These are phyloP conservation scores for Ophion obscuratus DNA, from an alignment of 2,888 invertebrate species.

Conservation along the genomic window DNA sequence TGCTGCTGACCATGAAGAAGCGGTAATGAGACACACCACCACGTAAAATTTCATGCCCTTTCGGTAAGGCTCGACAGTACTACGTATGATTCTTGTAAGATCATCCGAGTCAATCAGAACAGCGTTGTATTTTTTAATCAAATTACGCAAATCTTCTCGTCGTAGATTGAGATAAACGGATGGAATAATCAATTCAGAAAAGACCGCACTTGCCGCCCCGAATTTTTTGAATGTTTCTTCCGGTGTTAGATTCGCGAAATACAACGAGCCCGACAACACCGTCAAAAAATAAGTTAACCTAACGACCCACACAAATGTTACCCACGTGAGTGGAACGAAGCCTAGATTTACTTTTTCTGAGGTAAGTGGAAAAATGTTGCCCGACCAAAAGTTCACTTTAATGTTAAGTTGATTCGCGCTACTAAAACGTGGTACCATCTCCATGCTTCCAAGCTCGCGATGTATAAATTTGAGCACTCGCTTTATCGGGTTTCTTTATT, in stretches of 20 bases:
- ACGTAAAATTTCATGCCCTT: slow-evolving; percentile 68
- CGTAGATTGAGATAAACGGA: slow-evolving; percentile 64
- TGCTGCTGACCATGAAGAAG: slow-evolving; percentile 63
- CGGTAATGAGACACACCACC: slow-evolving; percentile 43
- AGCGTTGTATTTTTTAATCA: slow-evolving; percentile 69
- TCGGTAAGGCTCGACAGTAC: slow-evolving; percentile 63
- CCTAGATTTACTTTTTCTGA: slow-evolving; percentile 27
- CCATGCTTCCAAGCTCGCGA: slow-evolving; percentile 5
- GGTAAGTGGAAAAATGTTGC: slow-evolving; percentile 69
- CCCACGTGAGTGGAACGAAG: neutral
- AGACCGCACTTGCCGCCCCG: slow-evolving; percentile 59
- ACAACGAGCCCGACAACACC: slow-evolving; percentile 42
- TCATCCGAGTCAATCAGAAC: slow-evolving; percentile 54
- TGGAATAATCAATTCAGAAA: slow-evolving; percentile 63
- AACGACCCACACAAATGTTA: neutral
- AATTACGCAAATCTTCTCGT: slow-evolving; percentile 48
- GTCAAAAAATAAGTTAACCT: slow-evolving; percentile 49
- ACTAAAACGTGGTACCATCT: slow-evolving; percentile 59
- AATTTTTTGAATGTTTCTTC: slow-evolving; percentile 64
- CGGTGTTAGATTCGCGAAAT: slow-evolving; percentile 54
- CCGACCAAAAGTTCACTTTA: slow-evolving; percentile 68
- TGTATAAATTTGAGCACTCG: slow-evolving; percentile 2
- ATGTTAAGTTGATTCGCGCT: slow-evolving; percentile 67
- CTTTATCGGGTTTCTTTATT: slow-evolving; percentile 13
- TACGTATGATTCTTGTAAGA: slow-evolving; percentile 38